phyloP scores from a whole-genome alignment of 2,797 vertebrate species.

The Salmo trutta region DNA sequence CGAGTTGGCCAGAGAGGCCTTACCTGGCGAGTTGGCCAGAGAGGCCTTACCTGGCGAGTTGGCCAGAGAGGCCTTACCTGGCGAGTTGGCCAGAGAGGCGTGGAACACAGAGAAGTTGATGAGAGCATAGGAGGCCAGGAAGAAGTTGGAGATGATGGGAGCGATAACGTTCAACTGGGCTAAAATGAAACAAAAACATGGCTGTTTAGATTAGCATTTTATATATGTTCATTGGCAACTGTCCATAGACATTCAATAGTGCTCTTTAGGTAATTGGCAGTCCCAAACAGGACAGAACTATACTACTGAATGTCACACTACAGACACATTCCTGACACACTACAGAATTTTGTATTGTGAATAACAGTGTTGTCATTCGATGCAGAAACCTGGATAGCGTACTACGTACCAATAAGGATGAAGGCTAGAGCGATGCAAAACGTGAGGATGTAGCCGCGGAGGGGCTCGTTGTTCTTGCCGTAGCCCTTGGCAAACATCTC shows the following conservation, averaged over 20 bases:
- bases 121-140: slow-evolving; percentile 96
- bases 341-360: neutral
- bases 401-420: slow-evolving; percentile 90
- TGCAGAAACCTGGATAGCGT: too few relatives aligned
- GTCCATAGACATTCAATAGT: neutral
- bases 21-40: too few relatives aligned
- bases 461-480: slow-evolving; percentile 97
- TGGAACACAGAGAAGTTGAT: slow-evolving; percentile 99
- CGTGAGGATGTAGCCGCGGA: slow-evolving; percentile 94
- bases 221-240: neutral
- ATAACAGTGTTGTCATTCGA: neutral
- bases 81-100: slow-evolving; percentile 97
- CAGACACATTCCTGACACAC: neutral
- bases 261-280: neutral
- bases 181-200: slow-evolving; percentile 48
- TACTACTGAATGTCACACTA: neutral
- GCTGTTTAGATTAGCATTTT: neutral
- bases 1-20: too few relatives aligned
- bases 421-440: slow-evolving; percentile 95
- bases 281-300: neutral
- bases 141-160: slow-evolving; percentile 98
- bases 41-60: too few relatives aligned
- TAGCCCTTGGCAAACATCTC: slow-evolving; percentile 94
- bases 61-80: slow-evolving; percentile 78
- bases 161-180: slow-evolving; percentile 93